A percentile compares a stretch with the other conserved stretches of the same genome.
phyloP scores from a whole-genome alignment of 2,113 vertebrate genomes.

The Microtus richardsoni region DNA sequence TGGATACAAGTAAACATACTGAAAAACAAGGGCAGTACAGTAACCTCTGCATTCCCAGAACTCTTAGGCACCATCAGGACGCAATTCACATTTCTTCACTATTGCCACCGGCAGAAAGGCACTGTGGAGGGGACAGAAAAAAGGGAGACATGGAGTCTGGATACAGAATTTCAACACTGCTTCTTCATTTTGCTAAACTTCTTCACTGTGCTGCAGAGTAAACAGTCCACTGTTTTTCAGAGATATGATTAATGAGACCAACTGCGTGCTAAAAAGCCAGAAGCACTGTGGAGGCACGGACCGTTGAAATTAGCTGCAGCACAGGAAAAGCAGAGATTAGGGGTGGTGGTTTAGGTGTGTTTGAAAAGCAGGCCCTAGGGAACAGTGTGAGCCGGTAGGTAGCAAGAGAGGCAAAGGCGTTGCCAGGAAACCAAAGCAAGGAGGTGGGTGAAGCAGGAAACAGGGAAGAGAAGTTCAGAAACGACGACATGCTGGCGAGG shows the following conservation, averaged over 20 bases:
- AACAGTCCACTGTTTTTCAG: background rate
- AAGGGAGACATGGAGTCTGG: background rate
- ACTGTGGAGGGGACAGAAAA: no score
- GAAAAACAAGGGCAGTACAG: background rate
- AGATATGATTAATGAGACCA: background rate
- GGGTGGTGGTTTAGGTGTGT: background rate
- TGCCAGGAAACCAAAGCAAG: conserved; percentile 16
- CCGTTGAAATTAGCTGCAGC: conserved; percentile 27
- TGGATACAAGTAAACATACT: background rate
- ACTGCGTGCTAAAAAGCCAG: background rate
- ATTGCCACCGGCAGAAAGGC: background rate
- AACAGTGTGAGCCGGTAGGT: background rate
- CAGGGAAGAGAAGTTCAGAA: background rate
- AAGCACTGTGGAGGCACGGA: background rate
- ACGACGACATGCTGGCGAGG: background rate
- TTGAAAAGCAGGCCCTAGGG: background rate
- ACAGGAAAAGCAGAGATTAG: background rate
- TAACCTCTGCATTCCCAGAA: background rate
- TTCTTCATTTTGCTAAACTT: background rate
- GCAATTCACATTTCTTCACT: background rate
- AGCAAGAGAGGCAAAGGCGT: conserved; percentile 21
- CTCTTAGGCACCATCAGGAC: no score
- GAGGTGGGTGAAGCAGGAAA: background rate
- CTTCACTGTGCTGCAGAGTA: background rate
- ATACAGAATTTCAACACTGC: background rate